phyloP scores from a whole-genome alignment of 1,140 invertebrate species.

The Platyscapa corneri region DNA sequence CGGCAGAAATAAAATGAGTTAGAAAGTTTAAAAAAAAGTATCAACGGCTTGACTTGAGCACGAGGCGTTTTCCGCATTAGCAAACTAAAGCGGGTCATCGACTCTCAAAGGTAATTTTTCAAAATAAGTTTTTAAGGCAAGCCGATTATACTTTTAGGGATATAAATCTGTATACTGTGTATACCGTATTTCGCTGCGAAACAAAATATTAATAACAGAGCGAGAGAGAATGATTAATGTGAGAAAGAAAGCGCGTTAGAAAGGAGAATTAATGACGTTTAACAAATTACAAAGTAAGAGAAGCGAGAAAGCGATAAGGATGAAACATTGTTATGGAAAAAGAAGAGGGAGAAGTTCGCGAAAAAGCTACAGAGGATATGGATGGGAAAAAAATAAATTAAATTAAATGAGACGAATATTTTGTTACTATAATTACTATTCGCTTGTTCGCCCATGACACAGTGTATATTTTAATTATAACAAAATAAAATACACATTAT shows the following conservation, averaged over 20 bases:
- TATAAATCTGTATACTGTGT: conserved; percentile 74
- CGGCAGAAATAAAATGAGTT: conserved; percentile 4
- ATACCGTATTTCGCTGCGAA: conserved; percentile 70
- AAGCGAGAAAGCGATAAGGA: conserved; percentile 39
- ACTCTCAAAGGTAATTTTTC: conserved; percentile 8
- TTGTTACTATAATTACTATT: conserved; percentile 75
- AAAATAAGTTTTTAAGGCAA: conserved; percentile 58
- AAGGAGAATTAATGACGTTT: conserved; percentile 44
- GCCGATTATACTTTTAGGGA: conserved; percentile 68
- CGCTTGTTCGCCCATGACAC: conserved; percentile 75
- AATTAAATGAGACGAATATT: conserved; percentile 71
- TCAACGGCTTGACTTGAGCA: conserved; percentile 63
- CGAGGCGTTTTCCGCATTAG: neutral
- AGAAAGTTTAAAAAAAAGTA: conserved; percentile 60
- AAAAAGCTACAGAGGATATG: conserved; percentile 32
- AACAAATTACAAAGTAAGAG: conserved; percentile 41
- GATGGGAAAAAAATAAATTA: conserved; percentile 54
- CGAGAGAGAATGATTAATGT: conserved; percentile 45
- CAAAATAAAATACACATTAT: conserved; percentile 69
- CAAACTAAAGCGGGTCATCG: neutral
- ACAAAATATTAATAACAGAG: conserved; percentile 58
- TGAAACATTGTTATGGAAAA: conserved; percentile 6
- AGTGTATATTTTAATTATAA: conserved; percentile 76
- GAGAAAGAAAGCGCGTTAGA: conserved; percentile 30
- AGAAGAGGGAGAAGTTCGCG: conserved; percentile 11